Base-by-base conservation (phyloP, 1,140 invertebrate genomes). In the Leptonema lineaticorne region DNA sequence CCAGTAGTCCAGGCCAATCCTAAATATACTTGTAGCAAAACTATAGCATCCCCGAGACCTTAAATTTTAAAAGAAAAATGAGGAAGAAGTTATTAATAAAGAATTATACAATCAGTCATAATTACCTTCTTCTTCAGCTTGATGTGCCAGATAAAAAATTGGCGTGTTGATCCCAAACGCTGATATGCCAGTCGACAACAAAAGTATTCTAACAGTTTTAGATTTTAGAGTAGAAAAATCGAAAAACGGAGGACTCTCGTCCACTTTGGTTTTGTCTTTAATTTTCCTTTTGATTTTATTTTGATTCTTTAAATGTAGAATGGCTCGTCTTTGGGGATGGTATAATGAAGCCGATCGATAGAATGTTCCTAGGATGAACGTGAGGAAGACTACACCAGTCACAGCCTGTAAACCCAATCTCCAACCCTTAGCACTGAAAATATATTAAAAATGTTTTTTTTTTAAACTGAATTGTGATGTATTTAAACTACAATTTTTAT, bases 321-420 rank as follows among this genome's bases (percentile, higher is more conserved):
- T 95, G 27, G 93, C 93, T 48, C 93, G 84, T 67, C 93, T 78
- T 76, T 95, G 92, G 0, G 93, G 93, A 79, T 96, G 93, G 75
- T 96, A 96, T 0, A 96, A 81, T 0, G 92, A 94, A 0, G 93
- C 93, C 7, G 92, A 94, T 16, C 94, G 86, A 77, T 95, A 95
- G 80, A 93, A 92, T 1, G 91, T 93, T 18, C 93, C 93, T 8
- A 95, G 83, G 74, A 96, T 88, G 77, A 95, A 95, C 0, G 92
- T 94, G 5, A 91, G 79, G 69, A 93, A 92, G 11, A 94, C 87
- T 1, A 91, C 86, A 14, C 90, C 92, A 1, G 93, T 94, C 2
- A 95, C 88, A 37, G 90, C 88, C 78, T 96, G 93, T 18, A 95
- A 85, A 22, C 92, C 92, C 63, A 93, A 79, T 71, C 91, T 85